Conservation (phyloP, 2,888 invertebrate genomes). For the Tillus elongatus region DNA sequence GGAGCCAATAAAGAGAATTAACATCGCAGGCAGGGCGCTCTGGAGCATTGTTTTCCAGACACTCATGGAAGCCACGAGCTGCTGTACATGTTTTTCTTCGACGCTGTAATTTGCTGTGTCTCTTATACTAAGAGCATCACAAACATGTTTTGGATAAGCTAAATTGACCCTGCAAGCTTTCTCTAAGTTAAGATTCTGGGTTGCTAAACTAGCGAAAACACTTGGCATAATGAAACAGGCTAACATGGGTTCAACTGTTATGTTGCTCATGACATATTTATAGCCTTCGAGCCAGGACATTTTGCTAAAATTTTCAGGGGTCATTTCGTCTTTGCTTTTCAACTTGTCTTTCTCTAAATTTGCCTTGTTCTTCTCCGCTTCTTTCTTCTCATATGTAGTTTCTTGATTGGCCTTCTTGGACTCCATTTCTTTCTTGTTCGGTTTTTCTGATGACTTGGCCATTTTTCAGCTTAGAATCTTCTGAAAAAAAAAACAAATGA, state of each 20-base stretch:
- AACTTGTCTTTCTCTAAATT: too few relatives aligned
- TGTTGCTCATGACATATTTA: slow-evolving; percentile 51
- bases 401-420: slow-evolving; percentile 11
- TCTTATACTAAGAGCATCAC: slow-evolving; percentile 65
- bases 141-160: slow-evolving; percentile 59
- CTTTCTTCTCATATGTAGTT: slow-evolving; percentile 17
- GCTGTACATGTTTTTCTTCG: slow-evolving; percentile 59
- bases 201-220: slow-evolving; percentile 61
- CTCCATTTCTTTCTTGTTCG: too few relatives aligned
- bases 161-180: slow-evolving; percentile 81
- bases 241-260: slow-evolving; percentile 67
- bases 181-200: slow-evolving; percentile 76
- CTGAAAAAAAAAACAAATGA: too few relatives aligned
- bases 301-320: slow-evolving; percentile 24
- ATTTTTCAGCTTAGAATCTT: too few relatives aligned
- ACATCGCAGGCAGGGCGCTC: slow-evolving; percentile 69
- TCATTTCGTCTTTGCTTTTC: slow-evolving; percentile 8
- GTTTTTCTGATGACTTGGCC: too few relatives aligned
- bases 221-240: slow-evolving; percentile 62
- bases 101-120: slow-evolving; percentile 57
- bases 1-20: slow-evolving; percentile 75
- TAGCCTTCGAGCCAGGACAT: slow-evolving; percentile 50
- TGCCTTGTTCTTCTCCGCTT: slow-evolving; percentile 15
- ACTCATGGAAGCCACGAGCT: slow-evolving; percentile 68
- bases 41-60: slow-evolving; percentile 82